Evolutionary conservation across 2,797 vertebrate genomes (phyloP).

Genomic region (Pampus argenteus): DNA sequence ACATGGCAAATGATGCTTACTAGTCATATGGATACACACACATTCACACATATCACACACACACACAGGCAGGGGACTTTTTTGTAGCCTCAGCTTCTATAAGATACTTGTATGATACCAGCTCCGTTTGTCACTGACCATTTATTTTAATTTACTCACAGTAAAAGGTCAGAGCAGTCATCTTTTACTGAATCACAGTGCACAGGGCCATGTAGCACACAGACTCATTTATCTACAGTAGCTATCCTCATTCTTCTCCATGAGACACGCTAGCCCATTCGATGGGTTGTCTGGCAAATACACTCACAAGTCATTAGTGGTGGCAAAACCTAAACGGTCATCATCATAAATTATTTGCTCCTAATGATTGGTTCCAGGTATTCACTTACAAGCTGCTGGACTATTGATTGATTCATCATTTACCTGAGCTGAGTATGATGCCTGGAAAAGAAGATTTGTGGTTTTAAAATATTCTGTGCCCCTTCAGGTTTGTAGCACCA

Average conservation of each 20-base stretch:
- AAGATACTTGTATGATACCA: conserved; percentile 39
- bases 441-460: neutral
- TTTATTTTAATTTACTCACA: conserved; percentile 59
- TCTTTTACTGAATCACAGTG: conserved; percentile 39
- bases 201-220: conserved; percentile 10
- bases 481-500: neutral
- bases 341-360: conserved; percentile 38
- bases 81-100: conserved; percentile 34
- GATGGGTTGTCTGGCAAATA: conserved; percentile 32
- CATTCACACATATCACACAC: conserved; percentile 13
- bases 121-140: conserved; percentile 48
- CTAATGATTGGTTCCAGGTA: conserved; percentile 23
- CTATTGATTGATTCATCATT: conserved; percentile 33
- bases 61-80: conserved; percentile 26
- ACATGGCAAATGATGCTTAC: conserved; percentile 1
- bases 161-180: conserved; percentile 68
- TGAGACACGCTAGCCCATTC: conserved; percentile 33
- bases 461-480: neutral
- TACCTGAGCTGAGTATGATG: conserved; percentile 18
- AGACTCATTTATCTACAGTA: conserved; percentile 34
- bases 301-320: conserved; percentile 36
- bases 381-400: conserved; percentile 18
- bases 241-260: conserved; percentile 20
- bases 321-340: conserved; percentile 22
- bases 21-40: neutral